Percentiles rank a stretch among this genome's conserved stretches.
phyloP scores from a whole-genome alignment of 37 sponge, comb jelly and placozoan genomes.

The Diacarnus erythraeanus region DNA sequence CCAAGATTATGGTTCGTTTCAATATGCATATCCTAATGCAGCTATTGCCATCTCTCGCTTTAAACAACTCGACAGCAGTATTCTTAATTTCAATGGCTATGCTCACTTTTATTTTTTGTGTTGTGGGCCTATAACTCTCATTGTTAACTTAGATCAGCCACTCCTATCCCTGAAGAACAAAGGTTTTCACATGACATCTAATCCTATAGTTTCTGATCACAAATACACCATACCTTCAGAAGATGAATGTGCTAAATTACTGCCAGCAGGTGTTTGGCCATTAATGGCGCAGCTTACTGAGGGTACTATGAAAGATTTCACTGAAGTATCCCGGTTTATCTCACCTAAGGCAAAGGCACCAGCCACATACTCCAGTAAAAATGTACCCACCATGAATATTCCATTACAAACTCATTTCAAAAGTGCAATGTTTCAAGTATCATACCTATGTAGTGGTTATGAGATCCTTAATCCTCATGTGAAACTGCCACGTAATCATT shows the following conservation, averaged over 20 bases:
- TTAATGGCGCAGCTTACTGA: slow-evolving; percentile 2
- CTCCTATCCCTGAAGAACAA: neutral
- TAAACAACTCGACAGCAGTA: neutral
- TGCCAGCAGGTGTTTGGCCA: neutral
- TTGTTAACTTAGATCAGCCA: neutral
- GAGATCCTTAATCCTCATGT: neutral
- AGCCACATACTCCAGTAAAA: neutral
- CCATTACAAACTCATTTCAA: neutral
- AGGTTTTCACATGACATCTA: slow-evolving; percentile 8
- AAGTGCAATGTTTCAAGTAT: neutral
- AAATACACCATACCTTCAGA: slow-evolving; percentile 5
- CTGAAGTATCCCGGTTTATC: neutral
- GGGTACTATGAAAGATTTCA: neutral
- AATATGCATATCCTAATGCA: neutral
- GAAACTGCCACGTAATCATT: slow-evolving; percentile 2
- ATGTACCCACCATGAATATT: neutral
- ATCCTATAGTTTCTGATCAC: neutral
- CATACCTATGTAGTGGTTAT: neutral
- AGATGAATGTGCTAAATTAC: neutral
- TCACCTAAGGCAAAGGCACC: neutral
- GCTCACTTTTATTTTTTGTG: neutral
- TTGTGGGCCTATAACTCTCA: slow-evolving; percentile 3
- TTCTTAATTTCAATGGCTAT: neutral
- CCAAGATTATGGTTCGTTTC: neutral
- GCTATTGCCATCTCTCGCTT: neutral